These are phyloP conservation scores for Nannospalax galili DNA, from an alignment of 2,113 vertebrate genomes.

Conservation along the genomic window DNA sequence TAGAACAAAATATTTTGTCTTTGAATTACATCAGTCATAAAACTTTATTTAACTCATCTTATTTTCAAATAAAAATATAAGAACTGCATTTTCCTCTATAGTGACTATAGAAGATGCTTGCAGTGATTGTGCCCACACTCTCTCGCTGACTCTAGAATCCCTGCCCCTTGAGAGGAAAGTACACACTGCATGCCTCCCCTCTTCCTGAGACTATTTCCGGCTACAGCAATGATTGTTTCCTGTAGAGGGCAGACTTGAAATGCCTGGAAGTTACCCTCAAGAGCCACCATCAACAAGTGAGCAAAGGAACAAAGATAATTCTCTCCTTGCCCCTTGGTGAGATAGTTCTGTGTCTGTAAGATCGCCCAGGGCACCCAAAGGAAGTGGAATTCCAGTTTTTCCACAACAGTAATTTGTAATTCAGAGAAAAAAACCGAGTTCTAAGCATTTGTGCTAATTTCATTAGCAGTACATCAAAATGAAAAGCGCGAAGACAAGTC, in stretches of 20 bases:
- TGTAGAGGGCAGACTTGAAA: neutral
- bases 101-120: neutral
- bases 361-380: neutral
- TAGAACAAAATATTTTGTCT: constrained; percentile 44
- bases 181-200: neutral
- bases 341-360: neutral
- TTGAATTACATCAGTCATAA: neutral
- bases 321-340: neutral
- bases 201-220: neutral
- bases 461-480: constrained; percentile 35
- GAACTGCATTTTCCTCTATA: neutral
- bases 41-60: neutral
- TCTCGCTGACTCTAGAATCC: neutral
- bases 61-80: constrained; percentile 24
- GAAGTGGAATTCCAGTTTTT: neutral
- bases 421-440: neutral
- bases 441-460: constrained; percentile 26
- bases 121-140: neutral
- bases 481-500: constrained; percentile 36
- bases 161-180: neutral
- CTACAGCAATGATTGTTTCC: neutral
- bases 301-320: neutral
- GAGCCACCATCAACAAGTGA: neutral
- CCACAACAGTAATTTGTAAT: neutral
- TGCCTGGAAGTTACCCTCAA: neutral